phyloP scores from a whole-genome alignment of 2,113 vertebrate species.

The Gnathonemus echidnorhynchus region DNA sequence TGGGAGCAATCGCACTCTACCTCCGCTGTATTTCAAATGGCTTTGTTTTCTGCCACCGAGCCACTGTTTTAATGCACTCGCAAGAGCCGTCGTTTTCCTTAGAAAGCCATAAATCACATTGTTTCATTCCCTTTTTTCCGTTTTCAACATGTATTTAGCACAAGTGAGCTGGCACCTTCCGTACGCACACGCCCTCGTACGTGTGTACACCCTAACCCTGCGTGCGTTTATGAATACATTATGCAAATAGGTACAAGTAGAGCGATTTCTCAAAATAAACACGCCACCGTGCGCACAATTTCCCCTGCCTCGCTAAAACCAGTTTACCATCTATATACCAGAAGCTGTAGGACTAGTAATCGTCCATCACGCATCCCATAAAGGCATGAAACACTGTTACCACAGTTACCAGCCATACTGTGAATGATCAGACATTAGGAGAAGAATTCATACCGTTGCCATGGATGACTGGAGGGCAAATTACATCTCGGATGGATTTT shows the following conservation, averaged over 20 bases:
- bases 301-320: neutral
- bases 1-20: constrained; percentile 28
- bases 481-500: constrained; percentile 2
- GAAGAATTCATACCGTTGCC: constrained; percentile 4
- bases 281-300: neutral
- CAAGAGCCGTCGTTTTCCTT: constrained; percentile 24
- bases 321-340: neutral
- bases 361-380: neutral
- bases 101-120: constrained; percentile 22
- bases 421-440: neutral
- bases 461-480: neutral
- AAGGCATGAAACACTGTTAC: neutral
- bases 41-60: constrained; percentile 26
- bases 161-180: neutral
- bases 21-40: constrained; percentile 28
- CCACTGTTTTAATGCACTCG: constrained; percentile 19
- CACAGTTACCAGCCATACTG: neutral
- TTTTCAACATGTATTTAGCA: neutral
- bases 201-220: neutral
- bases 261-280: neutral
- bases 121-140: neutral
- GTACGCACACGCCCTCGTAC: neutral
- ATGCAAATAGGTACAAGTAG: neutral
- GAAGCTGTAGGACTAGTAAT: neutral
- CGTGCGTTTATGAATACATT: neutral